These are phyloP conservation scores for Nixonia krombeini DNA, from an alignment of 1,140 invertebrate species.

Conservation along the genomic window DNA sequence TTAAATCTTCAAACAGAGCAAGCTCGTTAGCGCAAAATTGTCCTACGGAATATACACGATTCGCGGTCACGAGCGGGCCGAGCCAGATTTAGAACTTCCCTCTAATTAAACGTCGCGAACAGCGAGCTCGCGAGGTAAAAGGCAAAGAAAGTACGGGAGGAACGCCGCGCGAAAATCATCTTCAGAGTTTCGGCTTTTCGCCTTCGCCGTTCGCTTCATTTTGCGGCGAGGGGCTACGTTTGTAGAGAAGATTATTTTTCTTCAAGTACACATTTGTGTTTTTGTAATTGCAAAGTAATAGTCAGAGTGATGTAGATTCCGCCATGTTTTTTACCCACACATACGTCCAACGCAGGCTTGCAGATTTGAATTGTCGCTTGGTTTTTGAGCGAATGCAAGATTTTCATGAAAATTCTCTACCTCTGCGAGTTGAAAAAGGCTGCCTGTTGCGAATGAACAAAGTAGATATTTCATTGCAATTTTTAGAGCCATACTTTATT, in stretches of 20 bases:
- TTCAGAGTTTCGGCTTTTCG: too few species aligned
- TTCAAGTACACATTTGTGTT: too few species aligned
- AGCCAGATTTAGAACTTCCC: not conserved
- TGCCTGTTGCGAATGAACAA: slow-evolving; percentile 28
- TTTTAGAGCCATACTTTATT: slow-evolving; percentile 34
- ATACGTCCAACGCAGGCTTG: slow-evolving; percentile 28
- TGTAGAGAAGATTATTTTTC: too few species aligned
- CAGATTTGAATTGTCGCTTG: slow-evolving; percentile 31
- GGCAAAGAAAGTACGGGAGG: too few species aligned
- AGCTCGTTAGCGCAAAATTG: slow-evolving; percentile 1
- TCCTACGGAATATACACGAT: not conserved
- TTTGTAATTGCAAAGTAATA: too few species aligned
- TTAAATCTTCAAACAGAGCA: slow-evolving; percentile 6
- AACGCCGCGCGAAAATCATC: too few species aligned
- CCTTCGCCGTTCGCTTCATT: too few species aligned
- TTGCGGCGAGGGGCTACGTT: too few species aligned
- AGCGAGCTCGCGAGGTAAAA: not conserved
- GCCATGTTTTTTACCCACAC: slow-evolving; percentile 26
- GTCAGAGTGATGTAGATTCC: too few species aligned
- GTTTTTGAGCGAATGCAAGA: slow-evolving; percentile 42
- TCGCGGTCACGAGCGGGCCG: not conserved
- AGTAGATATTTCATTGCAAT: slow-evolving; percentile 31
- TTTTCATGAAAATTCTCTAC: slow-evolving; percentile 12
- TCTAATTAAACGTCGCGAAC: not conserved
- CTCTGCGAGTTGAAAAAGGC: slow-evolving; percentile 21